phyloP scores from a whole-genome alignment of 1,140 invertebrate genomes.

The Cotesia chilonis region DNA sequence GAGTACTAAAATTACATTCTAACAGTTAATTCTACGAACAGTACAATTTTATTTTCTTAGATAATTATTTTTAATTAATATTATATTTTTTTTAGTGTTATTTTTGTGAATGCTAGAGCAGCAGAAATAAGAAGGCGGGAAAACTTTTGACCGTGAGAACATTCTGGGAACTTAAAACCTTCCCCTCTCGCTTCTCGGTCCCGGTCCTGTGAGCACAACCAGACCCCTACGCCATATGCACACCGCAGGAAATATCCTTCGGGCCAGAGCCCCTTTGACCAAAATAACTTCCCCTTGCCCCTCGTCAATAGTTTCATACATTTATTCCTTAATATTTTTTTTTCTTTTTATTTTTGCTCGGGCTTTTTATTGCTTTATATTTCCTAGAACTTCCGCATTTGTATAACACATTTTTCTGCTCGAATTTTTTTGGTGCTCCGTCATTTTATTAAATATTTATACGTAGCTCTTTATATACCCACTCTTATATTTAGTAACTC shows the following conservation, averaged over 20 bases:
- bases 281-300: conserved; percentile 27
- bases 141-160: conserved; percentile 66
- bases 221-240: conserved; percentile 59
- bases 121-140: conserved; percentile 43
- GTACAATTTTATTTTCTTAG: too few species aligned
- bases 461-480: too few species aligned
- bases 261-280: conserved; percentile 28
- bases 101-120: not conserved
- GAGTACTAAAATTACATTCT: too few species aligned
- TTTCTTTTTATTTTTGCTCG: conserved; percentile 10
- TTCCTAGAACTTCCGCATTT: too few species aligned
- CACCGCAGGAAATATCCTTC: conserved; percentile 57
- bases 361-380: too few species aligned
- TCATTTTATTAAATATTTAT: not conserved
- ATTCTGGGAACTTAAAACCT: conserved; percentile 58
- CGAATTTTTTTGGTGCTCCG: not conserved
- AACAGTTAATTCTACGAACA: too few species aligned
- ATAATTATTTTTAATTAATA: too few species aligned
- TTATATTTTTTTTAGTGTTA: too few species aligned
- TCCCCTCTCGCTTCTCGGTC: conserved; percentile 33
- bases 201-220: conserved; percentile 37
- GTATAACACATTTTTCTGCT: too few species aligned
- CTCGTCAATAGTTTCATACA: not conserved
- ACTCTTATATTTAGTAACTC: not conserved
- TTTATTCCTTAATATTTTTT: conserved; percentile 1